Evolutionary conservation across 1,140 invertebrate genomes (phyloP).

Genomic region (Mya arenaria): DNA sequence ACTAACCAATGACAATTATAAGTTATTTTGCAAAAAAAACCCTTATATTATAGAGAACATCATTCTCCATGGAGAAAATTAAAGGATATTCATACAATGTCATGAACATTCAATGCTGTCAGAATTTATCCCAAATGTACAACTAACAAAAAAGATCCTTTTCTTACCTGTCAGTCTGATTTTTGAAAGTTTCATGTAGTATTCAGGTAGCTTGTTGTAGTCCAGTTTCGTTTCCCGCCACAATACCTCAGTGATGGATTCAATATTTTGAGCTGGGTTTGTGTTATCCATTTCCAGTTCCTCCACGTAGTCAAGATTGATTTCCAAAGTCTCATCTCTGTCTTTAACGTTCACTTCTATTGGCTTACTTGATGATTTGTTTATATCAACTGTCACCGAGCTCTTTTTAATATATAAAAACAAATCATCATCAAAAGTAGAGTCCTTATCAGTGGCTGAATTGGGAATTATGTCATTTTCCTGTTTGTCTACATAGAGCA

Average conservation of each 20-base stretch:
- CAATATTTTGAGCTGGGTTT: constrained; percentile 67
- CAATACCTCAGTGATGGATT: constrained; percentile 70
- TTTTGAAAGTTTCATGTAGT: constrained; percentile 94
- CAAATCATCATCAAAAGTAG: not conserved
- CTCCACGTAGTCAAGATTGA: constrained; percentile 52
- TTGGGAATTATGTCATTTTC: not conserved
- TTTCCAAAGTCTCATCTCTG: not conserved
- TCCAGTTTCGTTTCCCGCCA: constrained; percentile 73
- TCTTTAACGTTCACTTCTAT: constrained; percentile 32
- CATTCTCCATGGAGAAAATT: too few species aligned
- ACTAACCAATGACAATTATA: too few species aligned
- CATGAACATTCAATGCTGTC: too few species aligned
- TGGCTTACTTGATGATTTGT: constrained; percentile 25
- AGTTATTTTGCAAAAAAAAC: too few species aligned
- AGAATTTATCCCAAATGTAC: too few species aligned
- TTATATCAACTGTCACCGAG: constrained; percentile 39
- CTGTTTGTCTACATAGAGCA: not conserved
- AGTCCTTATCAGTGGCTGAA: not conserved
- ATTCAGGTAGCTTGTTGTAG: constrained; percentile 72
- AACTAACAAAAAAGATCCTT: too few species aligned
- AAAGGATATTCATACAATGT: too few species aligned
- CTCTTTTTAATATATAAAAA: constrained; percentile 21
- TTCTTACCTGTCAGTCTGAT: constrained; percentile 92
- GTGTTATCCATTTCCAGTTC: constrained; percentile 56
- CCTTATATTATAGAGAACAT: too few species aligned